phyloP scores from a whole-genome alignment of 2,797 vertebrate genomes.

The Tenualosa thibaudeaui region DNA sequence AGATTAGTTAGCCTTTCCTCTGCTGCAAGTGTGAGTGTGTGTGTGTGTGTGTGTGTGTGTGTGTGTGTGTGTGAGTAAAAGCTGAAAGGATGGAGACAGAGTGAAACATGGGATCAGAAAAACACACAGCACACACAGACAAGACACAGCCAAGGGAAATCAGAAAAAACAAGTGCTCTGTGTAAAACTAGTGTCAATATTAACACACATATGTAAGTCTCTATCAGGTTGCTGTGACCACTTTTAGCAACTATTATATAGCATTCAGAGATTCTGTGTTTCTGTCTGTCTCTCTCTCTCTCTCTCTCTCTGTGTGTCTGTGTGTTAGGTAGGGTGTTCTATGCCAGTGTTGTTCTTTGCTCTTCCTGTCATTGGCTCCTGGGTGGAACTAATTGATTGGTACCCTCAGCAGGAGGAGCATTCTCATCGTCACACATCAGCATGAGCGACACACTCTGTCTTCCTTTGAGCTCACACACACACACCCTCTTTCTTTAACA shows the following conservation, averaged over 20 bases:
- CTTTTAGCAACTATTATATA: too few species aligned
- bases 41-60: slow-evolving; percentile 20
- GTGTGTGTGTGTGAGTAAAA: slow-evolving; percentile 1
- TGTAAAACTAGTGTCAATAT: slow-evolving; percentile 17
- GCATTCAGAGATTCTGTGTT: neutral
- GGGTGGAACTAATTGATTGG: slow-evolving; percentile 63
- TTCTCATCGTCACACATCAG: slow-evolving; percentile 20
- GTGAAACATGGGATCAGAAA: neutral
- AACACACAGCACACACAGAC: neutral
- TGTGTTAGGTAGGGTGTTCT: slow-evolving; percentile 27
- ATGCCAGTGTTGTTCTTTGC: slow-evolving; percentile 46
- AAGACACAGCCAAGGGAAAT: neutral
- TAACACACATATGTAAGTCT: slow-evolving; percentile 8
- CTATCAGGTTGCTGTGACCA: neutral
- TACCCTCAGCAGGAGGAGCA: slow-evolving; percentile 34
- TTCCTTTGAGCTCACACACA: slow-evolving; percentile 30
- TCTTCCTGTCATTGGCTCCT: slow-evolving; percentile 55
- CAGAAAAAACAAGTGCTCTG: neutral
- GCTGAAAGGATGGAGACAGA: slow-evolving; percentile 22
- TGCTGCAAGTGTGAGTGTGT: slow-evolving; percentile 24
- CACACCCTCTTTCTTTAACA: neutral
- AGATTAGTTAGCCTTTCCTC: neutral
- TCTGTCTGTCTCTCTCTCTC: neutral
- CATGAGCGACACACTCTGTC: slow-evolving; percentile 33
- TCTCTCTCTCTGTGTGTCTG: slow-evolving; percentile 12